Percentiles rank a stretch among this genome's conserved stretches.
These are phyloP conservation scores for Cephus sareptanus DNA, from an alignment of 2,888 invertebrate species.

Conservation along the genomic window DNA sequence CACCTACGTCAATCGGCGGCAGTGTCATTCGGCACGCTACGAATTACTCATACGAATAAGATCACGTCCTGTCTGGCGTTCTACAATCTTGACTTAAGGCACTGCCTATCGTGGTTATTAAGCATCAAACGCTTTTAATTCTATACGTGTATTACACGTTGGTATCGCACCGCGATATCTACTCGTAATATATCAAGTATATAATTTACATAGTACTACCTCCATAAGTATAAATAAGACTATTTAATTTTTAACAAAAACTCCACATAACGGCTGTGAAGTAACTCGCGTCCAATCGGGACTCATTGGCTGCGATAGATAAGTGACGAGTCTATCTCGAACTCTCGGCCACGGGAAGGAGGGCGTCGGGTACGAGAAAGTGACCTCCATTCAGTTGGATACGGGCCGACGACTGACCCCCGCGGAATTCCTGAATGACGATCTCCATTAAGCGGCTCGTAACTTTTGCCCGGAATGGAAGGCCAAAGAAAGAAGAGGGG, in stretches of 20 bases:
- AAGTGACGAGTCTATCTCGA: neutral
- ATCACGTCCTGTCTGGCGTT: neutral
- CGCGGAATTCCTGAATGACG: conserved; percentile 2
- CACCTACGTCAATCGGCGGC: neutral
- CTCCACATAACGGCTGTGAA: neutral
- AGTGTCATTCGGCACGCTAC: neutral
- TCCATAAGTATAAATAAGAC: neutral
- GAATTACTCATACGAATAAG: neutral
- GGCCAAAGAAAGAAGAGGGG: neutral
- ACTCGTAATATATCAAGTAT: neutral
- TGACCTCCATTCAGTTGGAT: conserved; percentile 8
- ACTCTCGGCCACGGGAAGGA: neutral
- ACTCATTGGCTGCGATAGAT: neutral
- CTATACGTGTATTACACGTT: neutral
- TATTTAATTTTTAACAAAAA: neutral
- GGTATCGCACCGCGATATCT: neutral
- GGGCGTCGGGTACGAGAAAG: neutral
- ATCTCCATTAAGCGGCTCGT: neutral
- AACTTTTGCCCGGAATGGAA: neutral
- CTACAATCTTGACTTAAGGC: neutral
- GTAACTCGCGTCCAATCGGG: neutral
- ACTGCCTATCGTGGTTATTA: neutral
- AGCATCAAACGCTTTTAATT: neutral
- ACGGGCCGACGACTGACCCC: neutral
- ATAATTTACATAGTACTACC: neutral